Evolutionary conservation across 2,113 vertebrate species (phyloP).

Genomic region (Furnarius figulus): DNA sequence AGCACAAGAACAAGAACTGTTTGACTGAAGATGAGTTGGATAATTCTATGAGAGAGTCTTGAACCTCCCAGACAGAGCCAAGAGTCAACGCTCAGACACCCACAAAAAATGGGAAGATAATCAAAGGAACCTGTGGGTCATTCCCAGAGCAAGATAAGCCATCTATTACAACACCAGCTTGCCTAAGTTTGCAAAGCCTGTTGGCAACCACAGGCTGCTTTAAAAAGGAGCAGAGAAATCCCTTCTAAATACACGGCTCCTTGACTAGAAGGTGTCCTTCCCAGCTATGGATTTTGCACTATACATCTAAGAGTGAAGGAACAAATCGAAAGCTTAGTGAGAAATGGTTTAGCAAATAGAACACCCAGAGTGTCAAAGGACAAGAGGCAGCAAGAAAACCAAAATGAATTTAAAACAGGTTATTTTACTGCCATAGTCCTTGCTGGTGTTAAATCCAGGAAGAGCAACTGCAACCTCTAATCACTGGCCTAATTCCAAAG

Average conservation of each 20-base stretch:
- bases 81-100: background rate
- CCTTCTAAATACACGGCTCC: background rate
- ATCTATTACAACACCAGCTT: background rate
- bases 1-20: background rate
- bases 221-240: background rate
- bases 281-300: background rate
- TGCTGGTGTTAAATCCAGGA: background rate
- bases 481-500: background rate
- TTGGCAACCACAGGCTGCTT: background rate
- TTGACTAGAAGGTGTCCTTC: background rate
- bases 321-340: background rate
- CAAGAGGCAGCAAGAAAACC: background rate
- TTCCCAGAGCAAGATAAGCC: background rate
- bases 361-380: rapidly evolving
- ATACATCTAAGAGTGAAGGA: background rate
- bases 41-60: background rate
- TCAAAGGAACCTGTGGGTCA: background rate
- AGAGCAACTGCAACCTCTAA: background rate
- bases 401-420: background rate
- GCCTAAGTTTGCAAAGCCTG: background rate
- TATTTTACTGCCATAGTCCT: background rate
- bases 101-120: background rate
- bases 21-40: background rate
- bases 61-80: background rate
- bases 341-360: background rate